A percentile compares a stretch with the other conserved stretches of the same genome.
Evolutionary conservation across 2,888 invertebrate genomes (phyloP).

Genomic region (Eurytoma adleriae): DNA sequence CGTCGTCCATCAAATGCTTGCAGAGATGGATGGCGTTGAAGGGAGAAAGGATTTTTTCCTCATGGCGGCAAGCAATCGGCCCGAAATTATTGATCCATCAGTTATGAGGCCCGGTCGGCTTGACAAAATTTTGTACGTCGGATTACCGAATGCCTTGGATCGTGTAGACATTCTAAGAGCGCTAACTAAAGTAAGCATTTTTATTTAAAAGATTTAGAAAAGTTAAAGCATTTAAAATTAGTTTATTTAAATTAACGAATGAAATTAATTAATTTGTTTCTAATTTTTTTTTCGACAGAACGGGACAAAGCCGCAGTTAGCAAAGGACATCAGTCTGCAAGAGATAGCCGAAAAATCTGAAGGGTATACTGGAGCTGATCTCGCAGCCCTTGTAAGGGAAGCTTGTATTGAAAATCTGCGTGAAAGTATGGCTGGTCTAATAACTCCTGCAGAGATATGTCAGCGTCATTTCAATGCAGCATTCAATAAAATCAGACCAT

Average conservation of each 20-base stretch:
- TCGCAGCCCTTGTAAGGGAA: slow-evolving; percentile 92
- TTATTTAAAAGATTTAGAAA: no score
- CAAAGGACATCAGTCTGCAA: slow-evolving; percentile 86
- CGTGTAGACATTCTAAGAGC: slow-evolving; percentile 92
- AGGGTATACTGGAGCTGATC: slow-evolving; percentile 95
- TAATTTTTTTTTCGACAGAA: slow-evolving; percentile 79
- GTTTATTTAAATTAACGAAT: slow-evolving; percentile 20
- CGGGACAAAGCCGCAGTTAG: slow-evolving; percentile 87
- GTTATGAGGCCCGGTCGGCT: slow-evolving; percentile 93
- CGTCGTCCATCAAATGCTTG: slow-evolving; percentile 97
- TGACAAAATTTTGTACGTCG: slow-evolving; percentile 93
- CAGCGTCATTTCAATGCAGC: slow-evolving; percentile 88
- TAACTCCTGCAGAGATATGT: slow-evolving; percentile 76
- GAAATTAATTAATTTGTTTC: background rate
- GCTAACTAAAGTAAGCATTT: slow-evolving; percentile 85
- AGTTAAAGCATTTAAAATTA: no score
- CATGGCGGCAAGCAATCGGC: slow-evolving; percentile 97
- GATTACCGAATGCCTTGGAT: slow-evolving; percentile 88
- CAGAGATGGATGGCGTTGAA: slow-evolving; percentile 99
- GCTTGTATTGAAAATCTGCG: slow-evolving; percentile 89
- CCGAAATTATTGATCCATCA: slow-evolving; percentile 97
- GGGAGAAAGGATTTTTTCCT: slow-evolving; percentile 94
- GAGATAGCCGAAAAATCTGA: slow-evolving; percentile 84
- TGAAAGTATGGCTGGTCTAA: slow-evolving; percentile 82
- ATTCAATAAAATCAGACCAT: slow-evolving; percentile 88